phyloP scores from a whole-genome alignment of 2,113 vertebrate genomes.

The Climacteris rufus region DNA sequence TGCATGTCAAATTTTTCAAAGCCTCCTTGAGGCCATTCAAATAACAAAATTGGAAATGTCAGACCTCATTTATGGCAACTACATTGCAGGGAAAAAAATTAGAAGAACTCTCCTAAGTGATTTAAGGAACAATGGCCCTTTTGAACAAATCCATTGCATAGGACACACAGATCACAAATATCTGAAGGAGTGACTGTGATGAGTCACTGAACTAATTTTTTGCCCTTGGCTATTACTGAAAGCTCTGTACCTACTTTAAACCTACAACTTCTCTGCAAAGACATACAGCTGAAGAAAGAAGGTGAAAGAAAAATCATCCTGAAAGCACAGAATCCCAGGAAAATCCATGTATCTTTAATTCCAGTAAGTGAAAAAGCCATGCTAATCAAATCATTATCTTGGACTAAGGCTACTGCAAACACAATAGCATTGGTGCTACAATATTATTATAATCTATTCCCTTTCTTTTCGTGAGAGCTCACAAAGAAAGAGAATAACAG shows the following conservation, averaged over 20 bases:
- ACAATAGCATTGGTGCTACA: slow-evolving; percentile 38
- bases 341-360: slow-evolving; percentile 27
- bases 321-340: neutral
- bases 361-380: slow-evolving; percentile 31
- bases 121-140: neutral
- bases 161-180: neutral
- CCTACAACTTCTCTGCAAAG: neutral
- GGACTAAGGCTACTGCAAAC: slow-evolving; percentile 46
- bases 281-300: neutral
- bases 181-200: neutral
- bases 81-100: neutral
- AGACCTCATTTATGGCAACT: neutral
- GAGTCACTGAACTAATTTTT: neutral
- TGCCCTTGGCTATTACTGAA: neutral
- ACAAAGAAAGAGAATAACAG: slow-evolving; percentile 27
- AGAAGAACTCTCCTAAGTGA: neutral
- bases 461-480: slow-evolving; percentile 3
- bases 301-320: neutral
- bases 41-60: slow-evolving; percentile 3
- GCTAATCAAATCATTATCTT: slow-evolving; percentile 51
- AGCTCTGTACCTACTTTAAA: neutral
- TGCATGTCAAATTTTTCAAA: neutral
- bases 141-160: neutral
- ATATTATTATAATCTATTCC: slow-evolving; percentile 59
- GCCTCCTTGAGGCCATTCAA: neutral